These are phyloP conservation scores for Pedionomus torquatus DNA, from an alignment of 2,113 vertebrate genomes.

Conservation along the genomic window DNA sequence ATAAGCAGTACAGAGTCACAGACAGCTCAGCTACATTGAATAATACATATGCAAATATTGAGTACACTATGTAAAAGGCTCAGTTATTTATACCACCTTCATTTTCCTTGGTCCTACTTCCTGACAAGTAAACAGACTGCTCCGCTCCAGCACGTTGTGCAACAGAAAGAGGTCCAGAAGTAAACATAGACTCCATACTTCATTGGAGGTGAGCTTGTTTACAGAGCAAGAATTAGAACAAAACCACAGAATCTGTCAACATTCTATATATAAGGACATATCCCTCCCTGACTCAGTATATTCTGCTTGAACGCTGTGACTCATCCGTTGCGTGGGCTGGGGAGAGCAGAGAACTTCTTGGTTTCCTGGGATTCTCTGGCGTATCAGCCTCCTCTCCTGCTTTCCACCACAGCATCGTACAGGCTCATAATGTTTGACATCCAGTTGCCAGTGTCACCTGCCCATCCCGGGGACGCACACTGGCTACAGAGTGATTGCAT, in stretches of 20 bases:
- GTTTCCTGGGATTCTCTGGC: not conserved
- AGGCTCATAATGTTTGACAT: not conserved
- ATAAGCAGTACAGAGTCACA: not conserved
- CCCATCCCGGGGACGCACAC: fast-evolving
- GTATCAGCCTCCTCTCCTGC: not conserved
- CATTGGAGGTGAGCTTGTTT: conserved; percentile 47
- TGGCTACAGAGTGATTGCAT: not conserved
- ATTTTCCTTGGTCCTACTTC: not conserved
- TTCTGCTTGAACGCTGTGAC: not conserved
- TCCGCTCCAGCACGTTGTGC: not conserved
- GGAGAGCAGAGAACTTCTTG: not conserved
- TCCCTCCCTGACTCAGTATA: not conserved
- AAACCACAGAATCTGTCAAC: not conserved
- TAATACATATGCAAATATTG: conserved; percentile 38
- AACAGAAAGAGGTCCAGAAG: conserved; percentile 15
- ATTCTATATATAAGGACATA: not conserved
- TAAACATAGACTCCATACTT: conserved; percentile 21
- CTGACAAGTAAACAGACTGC: conserved; percentile 48
- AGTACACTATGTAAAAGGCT: not conserved
- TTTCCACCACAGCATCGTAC: fast-evolving
- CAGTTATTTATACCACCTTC: conserved; percentile 34
- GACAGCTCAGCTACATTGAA: not conserved
- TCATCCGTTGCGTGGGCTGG: not conserved
- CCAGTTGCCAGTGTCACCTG: not conserved
- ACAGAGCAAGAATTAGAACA: not conserved